Percentiles rank a stretch among this genome's conserved stretches.
Conservation (phyloP, 2,113 vertebrate species). For the Ariopsis seemanni region DNA sequence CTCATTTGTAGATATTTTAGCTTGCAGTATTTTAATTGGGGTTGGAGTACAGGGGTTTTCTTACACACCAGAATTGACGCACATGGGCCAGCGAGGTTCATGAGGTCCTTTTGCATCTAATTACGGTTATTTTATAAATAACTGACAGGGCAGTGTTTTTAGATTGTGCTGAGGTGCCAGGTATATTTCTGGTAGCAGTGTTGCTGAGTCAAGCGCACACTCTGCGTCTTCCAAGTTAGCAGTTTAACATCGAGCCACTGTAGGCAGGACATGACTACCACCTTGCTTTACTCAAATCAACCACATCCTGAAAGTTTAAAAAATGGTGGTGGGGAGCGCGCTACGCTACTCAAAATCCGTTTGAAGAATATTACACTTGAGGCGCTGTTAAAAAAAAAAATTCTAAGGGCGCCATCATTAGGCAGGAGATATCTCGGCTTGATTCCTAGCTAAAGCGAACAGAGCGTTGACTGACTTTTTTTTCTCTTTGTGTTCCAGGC, state of each 20-base stretch:
- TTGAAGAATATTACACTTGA: background rate
- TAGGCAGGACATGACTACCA: background rate
- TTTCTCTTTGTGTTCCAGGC: background rate
- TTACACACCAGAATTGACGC: background rate
- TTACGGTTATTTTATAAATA: background rate
- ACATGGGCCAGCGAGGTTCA: background rate
- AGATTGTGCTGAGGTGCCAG: background rate
- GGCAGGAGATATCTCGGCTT: background rate
- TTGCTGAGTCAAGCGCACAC: conserved; percentile 38
- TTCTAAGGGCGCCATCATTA: conserved; percentile 13
- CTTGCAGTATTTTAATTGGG: background rate
- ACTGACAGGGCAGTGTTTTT: background rate
- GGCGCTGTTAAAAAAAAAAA: background rate
- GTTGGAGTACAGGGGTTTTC: background rate
- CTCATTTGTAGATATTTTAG: background rate
- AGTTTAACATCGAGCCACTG: background rate
- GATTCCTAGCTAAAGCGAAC: conserved; percentile 6
- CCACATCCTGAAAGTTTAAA: background rate
- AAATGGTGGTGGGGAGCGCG: no score
- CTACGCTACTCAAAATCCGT: background rate
- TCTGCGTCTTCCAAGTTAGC: background rate
- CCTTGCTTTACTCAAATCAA: background rate
- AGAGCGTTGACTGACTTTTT: background rate
- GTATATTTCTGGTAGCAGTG: conserved; percentile 32
- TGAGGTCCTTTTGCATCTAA: conserved; percentile 1